These are phyloP conservation scores for Pomatostomus ruficeps DNA, from an alignment of 2,113 vertebrate species.

Conservation along the genomic window DNA sequence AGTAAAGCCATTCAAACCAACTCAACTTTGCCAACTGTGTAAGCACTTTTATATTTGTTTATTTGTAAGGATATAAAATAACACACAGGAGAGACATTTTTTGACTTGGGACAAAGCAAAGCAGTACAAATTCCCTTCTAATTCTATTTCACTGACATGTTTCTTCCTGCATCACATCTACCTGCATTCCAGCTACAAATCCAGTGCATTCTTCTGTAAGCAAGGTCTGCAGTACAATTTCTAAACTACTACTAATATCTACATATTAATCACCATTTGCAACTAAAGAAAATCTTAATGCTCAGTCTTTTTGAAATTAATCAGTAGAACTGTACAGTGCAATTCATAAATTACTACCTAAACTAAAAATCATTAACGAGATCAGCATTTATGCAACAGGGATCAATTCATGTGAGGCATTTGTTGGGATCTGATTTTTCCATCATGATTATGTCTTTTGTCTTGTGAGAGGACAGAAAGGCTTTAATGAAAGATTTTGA, in stretches of 20 bases:
- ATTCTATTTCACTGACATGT: not conserved
- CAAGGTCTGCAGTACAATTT: not conserved
- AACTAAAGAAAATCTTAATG: not conserved
- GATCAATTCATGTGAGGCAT: not conserved
- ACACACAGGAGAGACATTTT: not conserved
- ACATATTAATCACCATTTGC: not conserved
- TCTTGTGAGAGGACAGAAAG: not conserved
- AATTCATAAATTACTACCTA: not conserved
- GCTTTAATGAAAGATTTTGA: not conserved
- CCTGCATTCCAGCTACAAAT: not conserved
- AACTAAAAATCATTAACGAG: not conserved
- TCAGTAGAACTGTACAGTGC: not conserved
- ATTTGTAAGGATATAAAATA: not conserved
- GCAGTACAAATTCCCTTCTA: not conserved
- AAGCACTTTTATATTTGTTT: not conserved
- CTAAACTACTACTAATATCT: not conserved
- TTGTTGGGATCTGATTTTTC: not conserved
- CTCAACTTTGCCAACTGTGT: not conserved
- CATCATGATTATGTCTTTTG: not conserved
- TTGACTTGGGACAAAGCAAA: not conserved
- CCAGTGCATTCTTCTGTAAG: not conserved
- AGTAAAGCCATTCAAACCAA: not conserved
- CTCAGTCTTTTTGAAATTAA: not conserved
- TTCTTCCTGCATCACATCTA: not conserved
- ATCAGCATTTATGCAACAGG: not conserved